These are phyloP conservation scores for Hypena proboscidalis DNA, from an alignment of 2,888 invertebrate genomes.

Conservation along the genomic window DNA sequence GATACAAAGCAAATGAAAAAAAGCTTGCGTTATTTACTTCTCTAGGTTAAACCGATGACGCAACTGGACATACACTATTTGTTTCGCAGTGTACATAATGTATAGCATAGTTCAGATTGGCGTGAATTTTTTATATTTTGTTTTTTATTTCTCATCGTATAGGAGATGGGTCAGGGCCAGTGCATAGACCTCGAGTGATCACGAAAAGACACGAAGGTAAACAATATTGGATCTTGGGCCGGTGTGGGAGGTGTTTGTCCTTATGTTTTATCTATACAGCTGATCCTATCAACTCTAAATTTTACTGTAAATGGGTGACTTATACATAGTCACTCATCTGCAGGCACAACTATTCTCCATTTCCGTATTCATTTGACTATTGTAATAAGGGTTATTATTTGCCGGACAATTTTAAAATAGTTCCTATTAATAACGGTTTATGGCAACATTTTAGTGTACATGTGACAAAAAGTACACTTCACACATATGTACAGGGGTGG, in stretches of 20 bases:
- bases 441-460: too few relatives aligned
- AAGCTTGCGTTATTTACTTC: slow-evolving; percentile 5
- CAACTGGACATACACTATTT: slow-evolving; percentile 53
- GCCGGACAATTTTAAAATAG: too few relatives aligned
- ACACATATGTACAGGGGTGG: too few relatives aligned
- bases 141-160: slow-evolving; percentile 58
- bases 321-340: slow-evolving; percentile 28
- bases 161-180: slow-evolving; percentile 62
- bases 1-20: too few relatives aligned
- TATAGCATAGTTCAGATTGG: slow-evolving; percentile 64
- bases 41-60: slow-evolving; percentile 1
- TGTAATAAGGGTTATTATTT: too few relatives aligned
- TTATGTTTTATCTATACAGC: slow-evolving; percentile 30
- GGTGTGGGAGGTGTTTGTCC: slow-evolving; percentile 60
- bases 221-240: slow-evolving; percentile 33
- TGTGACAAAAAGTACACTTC: too few relatives aligned
- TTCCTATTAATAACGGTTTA: too few relatives aligned
- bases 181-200: slow-evolving; percentile 60
- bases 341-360: slow-evolving; percentile 22
- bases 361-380: slow-evolving; percentile 36
- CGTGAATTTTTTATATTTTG: slow-evolving; percentile 35
- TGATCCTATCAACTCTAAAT: slow-evolving; percentile 32
- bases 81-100: slow-evolving; percentile 70
- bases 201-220: slow-evolving; percentile 78
- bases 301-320: slow-evolving; percentile 32